phyloP scores from a whole-genome alignment of 1,140 invertebrate genomes.

The Aphaenogaster ashmeadi region DNA sequence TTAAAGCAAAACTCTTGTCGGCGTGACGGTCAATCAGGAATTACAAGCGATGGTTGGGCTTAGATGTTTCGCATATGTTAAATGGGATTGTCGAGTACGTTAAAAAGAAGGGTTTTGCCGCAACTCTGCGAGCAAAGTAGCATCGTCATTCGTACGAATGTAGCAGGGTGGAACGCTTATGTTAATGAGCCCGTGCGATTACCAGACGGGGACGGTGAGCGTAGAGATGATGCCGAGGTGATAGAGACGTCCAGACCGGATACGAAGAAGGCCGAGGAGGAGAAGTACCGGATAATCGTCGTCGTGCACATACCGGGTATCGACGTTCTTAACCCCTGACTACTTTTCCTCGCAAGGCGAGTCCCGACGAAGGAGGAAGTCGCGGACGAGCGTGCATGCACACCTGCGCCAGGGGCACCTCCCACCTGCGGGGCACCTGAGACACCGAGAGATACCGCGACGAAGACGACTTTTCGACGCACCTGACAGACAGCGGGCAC shows the following conservation, averaged over 20 bases:
- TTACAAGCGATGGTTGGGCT: not conserved
- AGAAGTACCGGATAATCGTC: constrained; percentile 75
- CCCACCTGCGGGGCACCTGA: constrained; percentile 83
- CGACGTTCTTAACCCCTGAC: constrained; percentile 55
- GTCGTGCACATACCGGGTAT: constrained; percentile 50
- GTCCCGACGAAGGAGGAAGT: constrained; percentile 75
- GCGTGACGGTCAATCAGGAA: not conserved
- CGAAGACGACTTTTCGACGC: constrained; percentile 64
- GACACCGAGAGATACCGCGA: constrained; percentile 65
- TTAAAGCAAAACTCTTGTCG: not conserved
- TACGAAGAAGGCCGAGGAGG: constrained; percentile 74
- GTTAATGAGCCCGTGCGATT: constrained; percentile 75
- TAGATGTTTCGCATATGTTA: constrained; percentile 14
- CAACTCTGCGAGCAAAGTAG: constrained; percentile 46
- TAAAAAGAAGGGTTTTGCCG: not conserved
- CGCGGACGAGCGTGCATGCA: constrained; percentile 72
- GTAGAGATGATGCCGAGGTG: constrained; percentile 72
- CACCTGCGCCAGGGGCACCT: constrained; percentile 80
- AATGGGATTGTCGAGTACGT: constrained; percentile 3
- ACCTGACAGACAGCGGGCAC: constrained; percentile 70
- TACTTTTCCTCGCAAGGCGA: constrained; percentile 1
- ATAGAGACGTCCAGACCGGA: constrained; percentile 78
- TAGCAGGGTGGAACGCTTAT: constrained; percentile 77
- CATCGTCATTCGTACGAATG: constrained; percentile 70
- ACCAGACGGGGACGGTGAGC: constrained; percentile 72